Evolutionary conservation across 1,140 invertebrate genomes (phyloP), one percentile per base, ranked within the genome.

Genomic region (Gonatopus flavifemur): DNA sequence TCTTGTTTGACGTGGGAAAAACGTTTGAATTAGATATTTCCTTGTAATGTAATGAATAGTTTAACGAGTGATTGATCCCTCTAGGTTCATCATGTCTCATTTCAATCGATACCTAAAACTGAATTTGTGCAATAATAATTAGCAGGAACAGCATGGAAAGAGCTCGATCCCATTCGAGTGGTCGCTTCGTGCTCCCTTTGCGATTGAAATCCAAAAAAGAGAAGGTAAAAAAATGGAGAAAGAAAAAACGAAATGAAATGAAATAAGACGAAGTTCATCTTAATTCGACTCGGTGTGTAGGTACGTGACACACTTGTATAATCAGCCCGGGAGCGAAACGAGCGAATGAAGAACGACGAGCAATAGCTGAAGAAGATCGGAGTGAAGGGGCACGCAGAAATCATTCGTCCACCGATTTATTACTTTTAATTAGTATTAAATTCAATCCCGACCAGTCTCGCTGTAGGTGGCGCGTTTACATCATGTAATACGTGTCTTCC

Each of bases 351-450:
- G 51, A 39, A 39, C 21, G 57, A 58, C 49, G 32, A 52, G 42
- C 31, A 45, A 24, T 49, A 44, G 56, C 30, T 45, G 52, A 68
- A 67, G 68, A 68, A 62, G 55, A 70, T 52, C 55, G 49, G 51
- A 55, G 47, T 47, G 25, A 33, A 32, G 25, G 52, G 44, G 40
- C 37, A 33, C 25, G 40, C 53, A 49, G 43, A 54, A 53, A 62
- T 61, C 59, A 66, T 69, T 68, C 57, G 58, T 65, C 60, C 63
- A 58, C 44, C 51, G 64, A 70, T 70, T 68, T 70, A 70, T 70
- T 70, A 69, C 68, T 69, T 70, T 70, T 70, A 70, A 70, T 69
- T 69, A 70, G 62, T 70, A 69, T 70, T 70, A 70, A 69, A 69
- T 70, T 68, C 55, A 62, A 69, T 55, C 57, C 56, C 46, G 64